Percentiles rank a stretch among this genome's conserved stretches.
Conservation (phyloP, 1,140 invertebrate species). For the Monomorium pharaonis region DNA sequence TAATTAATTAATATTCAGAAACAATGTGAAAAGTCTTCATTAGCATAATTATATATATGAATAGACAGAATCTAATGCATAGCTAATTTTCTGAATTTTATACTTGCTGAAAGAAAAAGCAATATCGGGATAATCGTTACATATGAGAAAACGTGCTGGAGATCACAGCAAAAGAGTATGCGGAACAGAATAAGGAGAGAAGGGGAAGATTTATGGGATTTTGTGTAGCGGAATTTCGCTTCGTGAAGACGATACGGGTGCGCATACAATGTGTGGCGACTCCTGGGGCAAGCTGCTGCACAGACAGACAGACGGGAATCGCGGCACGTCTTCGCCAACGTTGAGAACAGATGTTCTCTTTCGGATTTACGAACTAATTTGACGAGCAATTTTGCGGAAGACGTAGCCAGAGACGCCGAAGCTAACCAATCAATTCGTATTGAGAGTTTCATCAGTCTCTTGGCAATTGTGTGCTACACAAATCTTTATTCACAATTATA, state of each 20-base stretch:
- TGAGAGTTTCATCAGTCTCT: background rate
- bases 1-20: background rate
- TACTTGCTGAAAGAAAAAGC: background rate
- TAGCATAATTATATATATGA: background rate
- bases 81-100: background rate
- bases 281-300: conserved; percentile 17
- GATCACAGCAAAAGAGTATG: background rate
- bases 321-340: conserved; percentile 1
- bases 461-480: background rate
- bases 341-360: conserved; percentile 29
- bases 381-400: conserved; percentile 6
- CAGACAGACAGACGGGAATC: conserved; percentile 16
- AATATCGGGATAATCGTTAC: background rate
- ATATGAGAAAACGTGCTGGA: background rate
- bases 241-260: background rate
- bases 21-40: background rate
- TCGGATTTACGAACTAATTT: conserved; percentile 31
- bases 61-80: background rate
- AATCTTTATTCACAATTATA: background rate
- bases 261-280: conserved; percentile 1
- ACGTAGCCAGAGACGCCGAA: background rate
- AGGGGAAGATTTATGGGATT: conserved; percentile 7
- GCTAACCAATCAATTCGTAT: conserved; percentile 10
- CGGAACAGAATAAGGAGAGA: background rate
- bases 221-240: conserved; percentile 10